Evolutionary conservation across 2,113 vertebrate genomes (phyloP), one percentile per base, ranked within the genome.

Genomic region (Speoplatyrhinus poulsoni): DNA sequence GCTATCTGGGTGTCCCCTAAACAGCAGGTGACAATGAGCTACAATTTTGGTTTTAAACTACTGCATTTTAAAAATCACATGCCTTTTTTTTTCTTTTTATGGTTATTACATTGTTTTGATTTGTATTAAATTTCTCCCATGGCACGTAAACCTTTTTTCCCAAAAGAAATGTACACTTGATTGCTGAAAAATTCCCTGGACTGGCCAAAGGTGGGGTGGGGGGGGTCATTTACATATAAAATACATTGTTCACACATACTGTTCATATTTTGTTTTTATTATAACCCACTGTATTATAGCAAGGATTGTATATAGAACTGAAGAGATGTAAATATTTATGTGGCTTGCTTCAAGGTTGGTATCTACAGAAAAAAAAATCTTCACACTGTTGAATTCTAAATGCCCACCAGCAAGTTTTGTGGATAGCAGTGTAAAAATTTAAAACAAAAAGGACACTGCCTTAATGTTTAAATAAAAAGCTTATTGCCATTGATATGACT

Each of bases 281-380:
- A 88, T 91, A 88, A 87, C 91, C 79, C 90, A 82, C 89, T 80
- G 93, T 92, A 83, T 76, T 67, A 90, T 91, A 93, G 87, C 90
- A 50, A 75, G 89, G 92, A 92, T 92, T 95, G 93, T 92, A 85
- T 85, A 91, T 94, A 93, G 90, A 89, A 90, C 84, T 87, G 88
- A 82, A 88, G 85, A 84, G 92, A 91, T 95, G 94, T 94, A 94
- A 91, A 94, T 95, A 94, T 94, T 93, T 85, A 90, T 92, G 79
- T 94, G 82, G 90, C 90, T 94, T 92, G 93, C 94, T 93, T 76
- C 80, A 80, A 91, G 92, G 91, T 92, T 88, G 88, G 90, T 92
- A 75, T 87, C 70, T 85, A 83, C 8, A 73, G 87, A 88, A 87
- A 50, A 81, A 81, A 86, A 86, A 46, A 83, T 84, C 90, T 91